Percentiles rank a stretch among this genome's conserved stretches.
These are phyloP conservation scores for Solenopsis invicta DNA, from an alignment of 1,140 invertebrate species.

Conservation along the genomic window DNA sequence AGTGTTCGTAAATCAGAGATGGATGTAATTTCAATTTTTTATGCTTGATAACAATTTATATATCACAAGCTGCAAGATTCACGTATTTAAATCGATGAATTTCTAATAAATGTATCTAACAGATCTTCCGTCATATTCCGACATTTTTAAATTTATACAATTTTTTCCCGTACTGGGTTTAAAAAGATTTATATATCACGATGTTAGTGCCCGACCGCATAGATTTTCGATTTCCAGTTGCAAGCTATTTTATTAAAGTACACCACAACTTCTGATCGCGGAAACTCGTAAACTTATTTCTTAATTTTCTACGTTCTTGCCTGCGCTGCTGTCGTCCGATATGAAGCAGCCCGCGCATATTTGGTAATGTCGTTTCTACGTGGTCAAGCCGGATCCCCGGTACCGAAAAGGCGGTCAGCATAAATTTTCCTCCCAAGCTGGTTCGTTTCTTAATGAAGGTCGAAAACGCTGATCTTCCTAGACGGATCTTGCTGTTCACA, in stretches of 20 bases:
- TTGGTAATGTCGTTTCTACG: constrained; percentile 12
- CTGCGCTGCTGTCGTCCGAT: background rate
- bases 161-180: background rate
- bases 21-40: background rate
- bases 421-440: constrained; percentile 51
- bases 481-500: background rate
- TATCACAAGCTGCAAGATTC: background rate
- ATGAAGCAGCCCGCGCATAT: background rate
- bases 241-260: background rate
- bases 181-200: background rate
- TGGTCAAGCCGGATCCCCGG: background rate
- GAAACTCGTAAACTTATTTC: constrained; percentile 23
- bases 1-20: background rate
- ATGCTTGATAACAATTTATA: too few relatives aligned
- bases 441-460: constrained; percentile 33
- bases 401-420: constrained; percentile 57
- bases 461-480: constrained; percentile 2
- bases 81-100: background rate
- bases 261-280: background rate
- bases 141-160: background rate
- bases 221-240: background rate
- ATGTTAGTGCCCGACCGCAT: background rate
- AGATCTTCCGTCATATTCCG: background rate
- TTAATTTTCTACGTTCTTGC: constrained; percentile 50
- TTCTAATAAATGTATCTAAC: background rate